Evolutionary conservation across 2,797 vertebrate genomes (phyloP).

Genomic region (Gephyroberyx darwinii): DNA sequence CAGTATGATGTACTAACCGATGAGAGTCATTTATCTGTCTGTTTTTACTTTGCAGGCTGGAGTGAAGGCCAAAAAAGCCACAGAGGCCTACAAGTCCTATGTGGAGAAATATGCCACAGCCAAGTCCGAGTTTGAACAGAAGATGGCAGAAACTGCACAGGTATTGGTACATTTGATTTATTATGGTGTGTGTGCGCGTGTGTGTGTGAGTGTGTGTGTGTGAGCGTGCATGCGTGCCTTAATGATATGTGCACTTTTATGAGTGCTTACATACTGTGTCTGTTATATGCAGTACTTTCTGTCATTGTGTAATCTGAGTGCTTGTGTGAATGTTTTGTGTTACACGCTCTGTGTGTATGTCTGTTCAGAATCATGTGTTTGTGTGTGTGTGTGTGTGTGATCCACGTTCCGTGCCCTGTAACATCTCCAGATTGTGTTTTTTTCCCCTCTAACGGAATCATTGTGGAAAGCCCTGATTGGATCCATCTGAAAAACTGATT

Average conservation of each 20-base stretch:
- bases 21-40: conserved; percentile 47
- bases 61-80: conserved; percentile 97
- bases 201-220: background rate
- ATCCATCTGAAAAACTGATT: conserved; percentile 78
- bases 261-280: conserved; percentile 12
- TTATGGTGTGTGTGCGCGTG: background rate
- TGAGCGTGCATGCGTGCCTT: background rate
- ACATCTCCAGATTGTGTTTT: conserved; percentile 76
- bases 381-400: conserved; percentile 28
- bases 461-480: conserved; percentile 71
- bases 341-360: background rate
- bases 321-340: conserved; percentile 1
- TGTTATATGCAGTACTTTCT: conserved; percentile 37
- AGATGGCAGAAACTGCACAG: conserved; percentile 97
- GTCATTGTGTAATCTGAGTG: conserved; percentile 44
- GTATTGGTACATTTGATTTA: conserved; percentile 67
- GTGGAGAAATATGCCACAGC: conserved; percentile 95
- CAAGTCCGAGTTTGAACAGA: conserved; percentile 96
- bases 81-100: conserved; percentile 92
- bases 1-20: conserved; percentile 1
- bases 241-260: conserved; percentile 2
- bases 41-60: conserved; percentile 83
- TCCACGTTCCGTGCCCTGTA: conserved; percentile 53
- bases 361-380: background rate
- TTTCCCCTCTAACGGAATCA: conserved; percentile 67